phyloP scores from a whole-genome alignment of 1,140 invertebrate genomes.

The Steinernema khuongi region DNA sequence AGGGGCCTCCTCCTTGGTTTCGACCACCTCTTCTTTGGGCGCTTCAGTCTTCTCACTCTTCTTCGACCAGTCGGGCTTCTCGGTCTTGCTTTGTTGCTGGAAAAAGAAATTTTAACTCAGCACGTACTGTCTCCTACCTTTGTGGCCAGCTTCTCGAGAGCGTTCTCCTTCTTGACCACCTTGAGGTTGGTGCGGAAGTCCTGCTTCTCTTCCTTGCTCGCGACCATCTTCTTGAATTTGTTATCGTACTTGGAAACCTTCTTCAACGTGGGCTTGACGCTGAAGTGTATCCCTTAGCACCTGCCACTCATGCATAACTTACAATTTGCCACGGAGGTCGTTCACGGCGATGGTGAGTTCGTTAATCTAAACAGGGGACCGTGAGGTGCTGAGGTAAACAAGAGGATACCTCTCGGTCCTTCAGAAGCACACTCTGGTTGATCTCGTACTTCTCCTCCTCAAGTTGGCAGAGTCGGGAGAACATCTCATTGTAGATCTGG shows the following conservation, averaged over 20 bases:
- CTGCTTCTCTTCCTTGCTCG: conserved; percentile 21
- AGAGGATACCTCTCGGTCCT: conserved; percentile 72
- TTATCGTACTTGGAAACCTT: conserved; percentile 99
- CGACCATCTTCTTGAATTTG: conserved; percentile 65
- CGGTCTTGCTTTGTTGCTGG: conserved; percentile 27
- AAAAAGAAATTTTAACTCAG: conserved; percentile 17
- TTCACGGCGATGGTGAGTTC: conserved; percentile 98
- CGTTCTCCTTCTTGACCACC: conserved; percentile 41
- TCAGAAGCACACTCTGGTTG: conserved; percentile 86
- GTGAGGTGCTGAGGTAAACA: background rate
- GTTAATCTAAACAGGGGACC: conserved; percentile 68
- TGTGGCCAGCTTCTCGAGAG: conserved; percentile 31
- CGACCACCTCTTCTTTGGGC: conserved; percentile 21
- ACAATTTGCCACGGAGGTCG: conserved; percentile 99
- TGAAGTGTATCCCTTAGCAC: conserved; percentile 38
- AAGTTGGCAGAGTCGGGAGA: conserved; percentile 77
- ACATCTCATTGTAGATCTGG: conserved; percentile 86
- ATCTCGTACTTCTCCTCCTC: conserved; percentile 96
- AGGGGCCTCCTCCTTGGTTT: conserved; percentile 21
- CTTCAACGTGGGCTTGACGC: conserved; percentile 93
- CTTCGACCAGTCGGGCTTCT: conserved; percentile 39
- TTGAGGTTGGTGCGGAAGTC: conserved; percentile 40
- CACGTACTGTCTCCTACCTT: conserved; percentile 24
- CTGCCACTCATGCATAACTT: conserved; percentile 65
- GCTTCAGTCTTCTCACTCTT: conserved; percentile 25